These are phyloP conservation scores for Xenopus borealis DNA, from an alignment of 2,113 vertebrate genomes.

Conservation along the genomic window DNA sequence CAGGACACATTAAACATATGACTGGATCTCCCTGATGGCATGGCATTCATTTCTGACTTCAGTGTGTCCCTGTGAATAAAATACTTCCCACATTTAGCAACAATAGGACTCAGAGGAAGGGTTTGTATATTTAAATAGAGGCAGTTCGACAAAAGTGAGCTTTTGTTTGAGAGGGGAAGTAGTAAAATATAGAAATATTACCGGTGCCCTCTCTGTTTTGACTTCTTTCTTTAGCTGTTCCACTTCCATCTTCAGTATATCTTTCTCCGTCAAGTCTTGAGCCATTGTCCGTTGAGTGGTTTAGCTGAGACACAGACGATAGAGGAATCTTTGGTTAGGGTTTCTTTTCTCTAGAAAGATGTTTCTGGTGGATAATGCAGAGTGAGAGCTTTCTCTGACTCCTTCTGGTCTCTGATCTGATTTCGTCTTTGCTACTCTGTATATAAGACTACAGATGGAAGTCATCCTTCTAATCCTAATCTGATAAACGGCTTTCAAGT, in stretches of 20 bases:
- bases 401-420: constrained; percentile 2
- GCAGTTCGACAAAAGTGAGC: too few relatives aligned
- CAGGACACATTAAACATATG: too few relatives aligned
- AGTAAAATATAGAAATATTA: constrained; percentile 52
- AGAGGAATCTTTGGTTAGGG: too few relatives aligned
- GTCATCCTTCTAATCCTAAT: constrained; percentile 36
- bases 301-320: neutral
- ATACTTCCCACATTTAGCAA: too few relatives aligned
- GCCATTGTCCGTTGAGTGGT: constrained; percentile 53
- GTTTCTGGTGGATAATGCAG: too few relatives aligned
- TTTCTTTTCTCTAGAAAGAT: neutral
- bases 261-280: constrained; percentile 85
- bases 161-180: too few relatives aligned
- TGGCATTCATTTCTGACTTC: too few relatives aligned
- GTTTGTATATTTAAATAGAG: too few relatives aligned
- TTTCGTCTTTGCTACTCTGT: neutral
- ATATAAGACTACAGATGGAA: constrained; percentile 37
- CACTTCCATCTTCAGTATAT: constrained; percentile 84
- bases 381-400: too few relatives aligned
- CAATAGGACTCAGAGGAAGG: too few relatives aligned
- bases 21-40: too few relatives aligned
- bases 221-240: constrained; percentile 84
- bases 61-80: too few relatives aligned
- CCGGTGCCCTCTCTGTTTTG: constrained; percentile 78
- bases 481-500: constrained; percentile 34